Evolutionary conservation across 2,797 vertebrate genomes (phyloP), one percentile per base, ranked within the genome.

Genomic region (Pipistrellus kuhlii): DNA sequence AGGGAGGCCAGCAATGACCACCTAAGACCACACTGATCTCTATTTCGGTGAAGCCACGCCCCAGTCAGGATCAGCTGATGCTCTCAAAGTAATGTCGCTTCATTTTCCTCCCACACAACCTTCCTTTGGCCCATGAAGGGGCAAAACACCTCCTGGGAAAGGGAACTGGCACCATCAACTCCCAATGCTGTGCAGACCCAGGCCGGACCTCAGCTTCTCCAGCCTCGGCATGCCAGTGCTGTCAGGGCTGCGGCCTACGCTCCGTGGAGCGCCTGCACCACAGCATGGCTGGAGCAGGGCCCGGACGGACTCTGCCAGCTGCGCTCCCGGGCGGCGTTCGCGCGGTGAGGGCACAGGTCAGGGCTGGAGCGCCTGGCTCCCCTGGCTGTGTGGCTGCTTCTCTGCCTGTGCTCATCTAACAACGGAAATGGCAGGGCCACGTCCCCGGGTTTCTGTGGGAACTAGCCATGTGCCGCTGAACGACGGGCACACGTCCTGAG

Each of bases 281-380:
- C 2, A 3, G 25, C 20, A n/a, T 2, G 1, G 0, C 32, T 14
- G 27, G 30, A 41, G 55, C 0, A 1, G 32, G 82, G 55, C 69
- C 44, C 2, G 5, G 8, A 6, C 0, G 0, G 30, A 14, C 25
- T 15, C 6, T 4, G 35, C 6, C 53, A 64, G 25, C 35, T 12
- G 23, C 2, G n/a, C 69, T 44, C 18, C 92, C 3, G 5, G 30
- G 41, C 9, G 35, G 10, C 66, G 38, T 62, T 6, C 9, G 32
- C 10, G 68, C 11, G 27, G 9, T 0, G n/a, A 0, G 8, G 88
- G 46, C 21, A 32, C 10, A 2, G 20, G 20, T 38, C 46, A 51
- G 51, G 57, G 59, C 27, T 32, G 5, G 13, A 20, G 20, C 20
- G 35, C 64, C 27, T 7, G 51, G 57, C 53, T 55, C 68, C 55